phyloP scores from a whole-genome alignment of 2,797 vertebrate species.

The Ciconia nigra region DNA sequence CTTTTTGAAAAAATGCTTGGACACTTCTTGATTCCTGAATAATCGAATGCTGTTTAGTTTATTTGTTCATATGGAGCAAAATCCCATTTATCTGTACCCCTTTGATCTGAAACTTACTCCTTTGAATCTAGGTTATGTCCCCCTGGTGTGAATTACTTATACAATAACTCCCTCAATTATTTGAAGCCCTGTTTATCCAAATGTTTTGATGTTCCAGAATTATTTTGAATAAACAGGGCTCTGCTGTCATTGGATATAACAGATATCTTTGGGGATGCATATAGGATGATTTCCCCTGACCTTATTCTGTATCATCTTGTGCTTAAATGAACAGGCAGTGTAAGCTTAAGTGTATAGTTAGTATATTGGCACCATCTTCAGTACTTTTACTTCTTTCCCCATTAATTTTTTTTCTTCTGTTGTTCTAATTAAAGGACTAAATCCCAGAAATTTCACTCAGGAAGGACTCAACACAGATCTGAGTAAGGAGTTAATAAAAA shows the following conservation, averaged over 20 bases:
- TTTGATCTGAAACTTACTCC: conserved; percentile 66
- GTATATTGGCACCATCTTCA: not conserved
- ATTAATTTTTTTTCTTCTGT: not conserved
- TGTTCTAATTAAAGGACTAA: not conserved
- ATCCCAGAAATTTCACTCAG: not conserved
- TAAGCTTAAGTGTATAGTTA: not conserved
- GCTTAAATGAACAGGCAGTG: not conserved
- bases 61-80: conserved; percentile 49
- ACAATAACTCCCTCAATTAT: conserved; percentile 69
- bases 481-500: not conserved
- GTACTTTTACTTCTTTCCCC: not conserved
- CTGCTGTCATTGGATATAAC: conserved; percentile 8
- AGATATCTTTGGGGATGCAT: conserved; percentile 40
- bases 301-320: conserved; percentile 43
- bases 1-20: not conserved
- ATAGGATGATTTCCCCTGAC: conserved; percentile 28
- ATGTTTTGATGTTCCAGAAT: conserved; percentile 72
- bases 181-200: conserved; percentile 72
- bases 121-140: conserved; percentile 73
- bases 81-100: conserved; percentile 46
- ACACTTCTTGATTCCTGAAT: not conserved
- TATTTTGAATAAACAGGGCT: conserved; percentile 67
- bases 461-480: not conserved
- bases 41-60: conserved; percentile 11
- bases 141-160: conserved; percentile 72